phyloP scores from a whole-genome alignment of 2,113 vertebrate genomes.

The Columba livia region DNA sequence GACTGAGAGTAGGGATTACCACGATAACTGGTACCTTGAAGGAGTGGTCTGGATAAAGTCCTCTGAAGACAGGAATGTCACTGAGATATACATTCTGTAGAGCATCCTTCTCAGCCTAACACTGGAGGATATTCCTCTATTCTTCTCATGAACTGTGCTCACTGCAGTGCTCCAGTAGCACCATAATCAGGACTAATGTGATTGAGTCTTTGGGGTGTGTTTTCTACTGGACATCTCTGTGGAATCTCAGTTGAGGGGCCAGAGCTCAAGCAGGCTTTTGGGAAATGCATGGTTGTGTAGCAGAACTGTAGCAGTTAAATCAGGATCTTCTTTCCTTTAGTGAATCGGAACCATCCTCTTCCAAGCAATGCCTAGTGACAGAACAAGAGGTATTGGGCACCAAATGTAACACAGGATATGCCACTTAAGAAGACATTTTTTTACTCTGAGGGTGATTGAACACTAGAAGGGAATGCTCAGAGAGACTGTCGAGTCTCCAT shows the following conservation, averaged over 20 bases:
- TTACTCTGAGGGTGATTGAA: neutral
- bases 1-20: neutral
- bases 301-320: neutral
- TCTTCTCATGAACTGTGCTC: neutral
- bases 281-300: neutral
- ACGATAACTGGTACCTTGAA: neutral
- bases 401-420: neutral
- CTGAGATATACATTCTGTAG: neutral
- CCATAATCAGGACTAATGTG: neutral
- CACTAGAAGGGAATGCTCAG: neutral
- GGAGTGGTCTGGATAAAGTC: neutral
- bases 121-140: neutral
- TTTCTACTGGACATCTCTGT: neutral
- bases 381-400: neutral
- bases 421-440: neutral
- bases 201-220: neutral
- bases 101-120: neutral
- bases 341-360: neutral
- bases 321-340: neutral
- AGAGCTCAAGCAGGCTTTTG: neutral
- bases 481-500: neutral
- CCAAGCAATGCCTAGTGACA: neutral
- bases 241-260: fast-evolving
- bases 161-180: neutral
- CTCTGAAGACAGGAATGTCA: neutral